Base-by-base conservation (phyloP, 2,113 vertebrate genomes). In the Sphaerodactylus townsendi region DNA sequence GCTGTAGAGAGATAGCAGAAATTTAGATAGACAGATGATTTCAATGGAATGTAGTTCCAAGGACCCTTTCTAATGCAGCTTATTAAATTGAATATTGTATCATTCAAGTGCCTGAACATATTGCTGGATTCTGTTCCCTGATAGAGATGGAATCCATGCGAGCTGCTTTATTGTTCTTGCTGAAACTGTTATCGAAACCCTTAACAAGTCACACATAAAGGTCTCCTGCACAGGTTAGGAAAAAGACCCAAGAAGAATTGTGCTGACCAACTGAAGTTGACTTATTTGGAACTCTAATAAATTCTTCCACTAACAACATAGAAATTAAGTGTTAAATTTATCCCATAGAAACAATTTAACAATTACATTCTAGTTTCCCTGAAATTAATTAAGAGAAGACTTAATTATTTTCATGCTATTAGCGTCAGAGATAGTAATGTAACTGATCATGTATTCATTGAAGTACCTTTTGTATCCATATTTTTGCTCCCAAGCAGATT, bases 321-420 rank as follows among this genome's bases (percentile, higher is more conserved):
- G 48, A 87, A 44, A n/a, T 56, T 76, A 11, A 80, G 2, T 25
- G n/a, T 73, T 62, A 28, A 50, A n/a, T 72, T 9, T 41, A n/a
- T 35, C 30, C 30, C 68, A 25, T 6, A 25, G n/a, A 83, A 84
- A 46, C 3, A 59, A 46, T 3, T 73, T 68, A 46, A 76, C 4
- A 25, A 71, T 59, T 0, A 0, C 1, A 64, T 91, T 77, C 41
- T 14, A 33, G 3, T 46, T 62, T 62, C 70, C 37, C 28, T 65
- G 71, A 68, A 28, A 82, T 23, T 25, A 77, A 46, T 53, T 59
- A 85, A 82, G 30, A 6, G 25, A 79, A 69, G 65, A 81, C 53
- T 2, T 85, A 80, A 77, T 41, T 64, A 6, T 68, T 48, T 46
- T 75, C 59, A 87, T 86, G 41, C 66, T 3, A 15, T 39, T 62